A percentile compares a stretch with the other conserved stretches of the same genome.
These are phyloP conservation scores for Sakesphorus luctuosus DNA, from an alignment of 2,113 vertebrate genomes.

Conservation along the genomic window DNA sequence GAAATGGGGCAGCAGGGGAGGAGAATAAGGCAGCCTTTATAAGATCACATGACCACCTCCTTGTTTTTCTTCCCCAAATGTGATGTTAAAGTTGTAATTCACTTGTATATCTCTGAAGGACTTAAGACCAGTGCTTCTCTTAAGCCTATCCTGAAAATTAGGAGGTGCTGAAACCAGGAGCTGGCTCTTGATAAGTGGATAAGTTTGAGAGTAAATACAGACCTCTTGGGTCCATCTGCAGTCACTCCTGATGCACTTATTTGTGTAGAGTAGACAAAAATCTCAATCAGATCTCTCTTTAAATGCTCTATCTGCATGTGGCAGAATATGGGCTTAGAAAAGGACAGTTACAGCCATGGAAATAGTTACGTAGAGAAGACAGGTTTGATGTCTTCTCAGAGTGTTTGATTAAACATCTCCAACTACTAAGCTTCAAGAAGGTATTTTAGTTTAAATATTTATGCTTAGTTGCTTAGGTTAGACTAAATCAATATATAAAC, in stretches of 20 bases:
- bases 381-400: background rate
- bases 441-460: background rate
- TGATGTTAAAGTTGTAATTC: background rate
- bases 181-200: background rate
- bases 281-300: background rate
- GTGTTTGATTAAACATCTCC: background rate
- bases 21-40: background rate
- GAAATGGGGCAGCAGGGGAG: background rate
- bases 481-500: background rate
- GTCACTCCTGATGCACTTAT: background rate
- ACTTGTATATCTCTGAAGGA: background rate
- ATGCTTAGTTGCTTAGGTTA: background rate
- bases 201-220: background rate
- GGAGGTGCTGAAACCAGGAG: background rate
- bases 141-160: background rate
- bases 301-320: background rate
- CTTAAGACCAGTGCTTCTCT: background rate
- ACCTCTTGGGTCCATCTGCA: background rate
- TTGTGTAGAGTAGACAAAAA: background rate
- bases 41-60: background rate
- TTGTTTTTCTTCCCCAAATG: background rate
- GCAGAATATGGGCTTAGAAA: background rate
- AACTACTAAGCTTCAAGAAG: background rate
- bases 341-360: background rate
- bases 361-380: background rate